These are phyloP conservation scores for Fissipunctia ypsillon DNA, from an alignment of 2,888 invertebrate species.

Conservation along the genomic window DNA sequence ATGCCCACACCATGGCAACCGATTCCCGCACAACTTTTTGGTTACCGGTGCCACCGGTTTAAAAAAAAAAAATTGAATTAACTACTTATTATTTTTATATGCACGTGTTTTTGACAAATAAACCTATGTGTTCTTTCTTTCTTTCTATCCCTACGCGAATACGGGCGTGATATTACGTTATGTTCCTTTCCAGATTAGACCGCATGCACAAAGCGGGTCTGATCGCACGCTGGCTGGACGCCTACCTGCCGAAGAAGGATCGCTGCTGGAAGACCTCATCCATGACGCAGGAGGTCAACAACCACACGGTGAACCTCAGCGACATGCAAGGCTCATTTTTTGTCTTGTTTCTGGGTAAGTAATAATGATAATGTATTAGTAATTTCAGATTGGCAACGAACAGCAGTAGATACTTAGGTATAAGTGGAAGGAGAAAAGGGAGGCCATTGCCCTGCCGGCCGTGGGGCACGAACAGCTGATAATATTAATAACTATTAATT, in stretches of 20 bases:
- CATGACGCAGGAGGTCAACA: slow-evolving; percentile 94
- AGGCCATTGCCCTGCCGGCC: too few relatives aligned
- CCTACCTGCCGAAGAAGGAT: slow-evolving; percentile 94
- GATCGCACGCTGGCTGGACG: slow-evolving; percentile 95
- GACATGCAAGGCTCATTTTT: slow-evolving; percentile 98
- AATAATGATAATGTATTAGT: background rate
- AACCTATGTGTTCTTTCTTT: too few relatives aligned
- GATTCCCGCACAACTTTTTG: too few relatives aligned
- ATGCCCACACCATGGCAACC: too few relatives aligned
- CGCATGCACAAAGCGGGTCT: slow-evolving; percentile 96
- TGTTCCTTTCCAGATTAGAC: slow-evolving; percentile 90
- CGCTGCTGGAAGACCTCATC: slow-evolving; percentile 93
- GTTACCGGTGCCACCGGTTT: too few relatives aligned
- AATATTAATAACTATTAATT: too few relatives aligned
- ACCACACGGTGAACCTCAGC: slow-evolving; percentile 96
- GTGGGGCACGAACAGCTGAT: too few relatives aligned
- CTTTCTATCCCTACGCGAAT: too few relatives aligned
- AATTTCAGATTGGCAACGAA: background rate
- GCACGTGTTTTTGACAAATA: too few relatives aligned
- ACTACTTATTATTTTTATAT: too few relatives aligned
- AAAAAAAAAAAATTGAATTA: too few relatives aligned
- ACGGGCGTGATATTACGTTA: too few relatives aligned
- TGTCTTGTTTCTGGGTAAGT: slow-evolving; percentile 94
- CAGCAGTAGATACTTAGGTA: background rate
- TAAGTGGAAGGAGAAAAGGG: background rate